Evolutionary conservation across 2,888 invertebrate genomes (phyloP), one percentile per base, ranked within the genome.

Genomic region (Ditula angustiorana): DNA sequence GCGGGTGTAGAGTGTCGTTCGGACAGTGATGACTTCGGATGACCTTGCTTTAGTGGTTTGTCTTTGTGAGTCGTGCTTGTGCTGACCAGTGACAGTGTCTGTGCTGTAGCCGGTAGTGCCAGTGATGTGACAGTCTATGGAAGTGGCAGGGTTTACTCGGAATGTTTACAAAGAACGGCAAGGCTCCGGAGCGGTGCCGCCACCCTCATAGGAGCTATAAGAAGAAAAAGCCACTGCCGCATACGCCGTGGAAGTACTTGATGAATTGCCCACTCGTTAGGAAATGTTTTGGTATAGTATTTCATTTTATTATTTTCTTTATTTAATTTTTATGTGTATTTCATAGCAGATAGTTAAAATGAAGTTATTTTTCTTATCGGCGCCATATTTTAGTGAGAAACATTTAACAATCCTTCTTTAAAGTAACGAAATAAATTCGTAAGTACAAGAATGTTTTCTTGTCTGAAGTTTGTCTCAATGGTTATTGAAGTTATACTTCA

Each of bases 221-320:
- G 86, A 92, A 89, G 90, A 93, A 92, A 88, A 93, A 93, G 81
- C 87, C 85, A 68, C 86, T 90, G 70, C 88, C 90, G 70, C 92
- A 92, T 78, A 92, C 93, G 75, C 93, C 93, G 82, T 93, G 93
- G 93, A 93, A 93, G 82, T 93, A 93, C 92, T 93, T 93, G 92
- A 93, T 93, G 93, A 93, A 92, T 93, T 93, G 93, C 90, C 93
- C 93, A 91, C 93, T 93, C 85, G 92, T 93, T 92, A 93, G 93
- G 79, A 93, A 93, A 93, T 93, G 93, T 87, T 93, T 93, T 86
- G 93, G 93, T 93, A 93, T 77, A 83, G 88, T 92, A 91, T 88
- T 87, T 79, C 79, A 5, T 41, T 77, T 79, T 74, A 74, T 78
- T 75, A 80, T 79, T 75, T 69, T 66, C 72, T 72, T 72, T 76